These are phyloP conservation scores for Gobio gobio DNA, from an alignment of 2,113 vertebrate genomes.

Conservation along the genomic window DNA sequence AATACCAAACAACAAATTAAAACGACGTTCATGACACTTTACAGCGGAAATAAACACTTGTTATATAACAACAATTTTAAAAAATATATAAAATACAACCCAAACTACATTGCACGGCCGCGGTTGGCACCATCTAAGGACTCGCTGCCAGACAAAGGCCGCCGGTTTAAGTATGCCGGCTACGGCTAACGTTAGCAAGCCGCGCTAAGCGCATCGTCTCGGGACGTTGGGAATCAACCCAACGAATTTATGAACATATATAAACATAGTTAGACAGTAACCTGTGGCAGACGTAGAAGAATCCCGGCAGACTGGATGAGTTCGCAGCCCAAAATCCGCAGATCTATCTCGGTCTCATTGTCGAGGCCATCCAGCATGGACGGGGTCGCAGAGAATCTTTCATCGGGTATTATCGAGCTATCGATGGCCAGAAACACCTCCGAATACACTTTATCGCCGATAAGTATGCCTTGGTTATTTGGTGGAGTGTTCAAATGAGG, in stretches of 20 bases:
- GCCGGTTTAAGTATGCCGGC: conserved; percentile 1
- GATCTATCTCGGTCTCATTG: conserved; percentile 88
- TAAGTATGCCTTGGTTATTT: conserved; percentile 85
- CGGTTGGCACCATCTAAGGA: not conserved
- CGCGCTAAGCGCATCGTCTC: not conserved
- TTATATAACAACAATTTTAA: too few species aligned
- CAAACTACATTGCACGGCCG: not conserved
- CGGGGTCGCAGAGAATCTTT: conserved; percentile 90
- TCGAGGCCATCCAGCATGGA: conserved; percentile 97
- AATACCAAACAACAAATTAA: not conserved
- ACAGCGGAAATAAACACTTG: not conserved
- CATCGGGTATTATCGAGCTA: conserved; percentile 93
- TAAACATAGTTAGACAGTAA: conserved; percentile 52
- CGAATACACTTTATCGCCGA: conserved; percentile 93
- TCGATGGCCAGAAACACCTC: conserved; percentile 94
- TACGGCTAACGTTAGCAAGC: not conserved
- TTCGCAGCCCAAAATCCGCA: conserved; percentile 94
- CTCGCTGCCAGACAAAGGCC: conserved; percentile 18
- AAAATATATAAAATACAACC: too few species aligned
- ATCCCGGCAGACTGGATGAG: conserved; percentile 95
- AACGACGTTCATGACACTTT: not conserved
- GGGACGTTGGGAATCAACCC: too few species aligned
- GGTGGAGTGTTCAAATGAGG: conserved; percentile 55
- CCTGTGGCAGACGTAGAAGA: conserved; percentile 92
- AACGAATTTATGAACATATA: not conserved